Base-by-base conservation (phyloP, 1,140 invertebrate species). In the Sitodiplosis mosellana region DNA sequence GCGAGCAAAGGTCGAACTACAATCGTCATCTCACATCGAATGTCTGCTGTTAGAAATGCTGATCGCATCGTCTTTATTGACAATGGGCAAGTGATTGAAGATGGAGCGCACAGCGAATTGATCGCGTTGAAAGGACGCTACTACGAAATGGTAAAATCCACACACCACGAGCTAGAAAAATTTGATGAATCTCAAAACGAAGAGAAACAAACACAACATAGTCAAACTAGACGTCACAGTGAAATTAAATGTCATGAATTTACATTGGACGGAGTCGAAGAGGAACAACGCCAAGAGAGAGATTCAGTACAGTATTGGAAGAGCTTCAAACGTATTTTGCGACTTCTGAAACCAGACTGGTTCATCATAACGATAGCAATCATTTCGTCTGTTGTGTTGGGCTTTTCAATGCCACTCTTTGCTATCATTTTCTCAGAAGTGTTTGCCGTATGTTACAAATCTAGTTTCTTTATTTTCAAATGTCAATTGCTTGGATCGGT, bases 401-500 rank as follows among this genome's bases (percentile, higher is more conserved):
- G 88, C 1, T 73, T 73, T 1, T 73, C 78, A 3, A 79, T 87
- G 54, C 87, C 88, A 0, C 71, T 74, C 1, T 91, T 88, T 59
- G 79, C 87, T 0, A 69, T 93, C 2, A 60, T 91, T 0, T 87
- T 93, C 59, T 84, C 86, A 47, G 82, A 90, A 61, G 80, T 91
- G 46, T 73, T 86, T 48, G 77, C 77, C 46, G 82, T 83, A 69
- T 66, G 68, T 58, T n/a, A n/a, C n/a, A n/a, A n/a, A n/a, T n/a
- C n/a, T n/a, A n/a, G n/a, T n/a, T n/a, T n/a, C n/a, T n/a, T n/a
- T n/a, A n/a, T n/a, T n/a, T n/a, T n/a, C n/a, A n/a, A n/a, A n/a
- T n/a, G n/a, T n/a, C n/a, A n/a, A n/a, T n/a, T n/a, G n/a, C n/a
- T n/a, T n/a, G n/a, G n/a, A n/a, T n/a, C n/a, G n/a, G n/a, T n/a